Evolutionary conservation across 2,113 vertebrate genomes (phyloP).

Genomic region (Petroica traversi): DNA sequence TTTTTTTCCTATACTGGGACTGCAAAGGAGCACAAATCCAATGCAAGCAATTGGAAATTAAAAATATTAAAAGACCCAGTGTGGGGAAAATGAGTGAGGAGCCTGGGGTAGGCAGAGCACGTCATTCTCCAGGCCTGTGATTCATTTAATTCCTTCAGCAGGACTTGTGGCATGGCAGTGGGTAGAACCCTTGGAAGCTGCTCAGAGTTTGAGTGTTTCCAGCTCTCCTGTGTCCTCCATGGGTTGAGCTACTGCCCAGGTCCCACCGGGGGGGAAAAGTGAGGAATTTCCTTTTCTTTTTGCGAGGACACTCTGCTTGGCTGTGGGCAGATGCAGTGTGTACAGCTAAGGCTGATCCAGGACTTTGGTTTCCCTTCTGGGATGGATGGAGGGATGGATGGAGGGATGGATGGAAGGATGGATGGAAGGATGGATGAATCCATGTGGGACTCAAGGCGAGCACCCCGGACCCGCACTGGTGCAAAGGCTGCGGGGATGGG

Average conservation of each 20-base stretch:
- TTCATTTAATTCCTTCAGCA: neutral
- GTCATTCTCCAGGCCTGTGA: neutral
- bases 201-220: neutral
- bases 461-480: fast-evolving
- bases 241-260: neutral
- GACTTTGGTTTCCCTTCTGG: neutral
- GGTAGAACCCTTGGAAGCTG: neutral
- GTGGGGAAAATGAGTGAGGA: neutral
- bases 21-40: neutral
- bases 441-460: neutral
- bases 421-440: neutral
- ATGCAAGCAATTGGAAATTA: neutral
- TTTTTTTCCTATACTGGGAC: neutral
- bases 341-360: neutral
- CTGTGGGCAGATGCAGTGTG: neutral
- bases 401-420: neutral
- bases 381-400: neutral
- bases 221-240: neutral
- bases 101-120: neutral
- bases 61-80: neutral
- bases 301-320: too few species aligned
- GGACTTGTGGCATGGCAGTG: neutral
- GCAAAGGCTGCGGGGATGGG: neutral
- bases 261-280: neutral
- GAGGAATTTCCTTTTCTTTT: neutral